phyloP scores from a whole-genome alignment of 2,797 vertebrate genomes.

The Chiloscyllium punctatum region DNA sequence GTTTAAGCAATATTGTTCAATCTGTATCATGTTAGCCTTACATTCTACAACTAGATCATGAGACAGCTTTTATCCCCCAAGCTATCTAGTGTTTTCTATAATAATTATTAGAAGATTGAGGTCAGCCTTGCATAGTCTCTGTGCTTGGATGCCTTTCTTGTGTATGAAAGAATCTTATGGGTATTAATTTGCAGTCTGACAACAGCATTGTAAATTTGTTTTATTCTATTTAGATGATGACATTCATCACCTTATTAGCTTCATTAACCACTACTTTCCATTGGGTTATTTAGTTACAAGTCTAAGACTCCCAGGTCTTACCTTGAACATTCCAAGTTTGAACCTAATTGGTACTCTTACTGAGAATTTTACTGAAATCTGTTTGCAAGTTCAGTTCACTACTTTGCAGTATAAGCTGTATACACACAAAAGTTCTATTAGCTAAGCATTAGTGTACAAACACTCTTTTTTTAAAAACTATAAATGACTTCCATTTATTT shows the following conservation, averaged over 20 bases:
- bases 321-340: neutral
- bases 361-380: neutral
- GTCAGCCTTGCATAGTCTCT: neutral
- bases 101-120: neutral
- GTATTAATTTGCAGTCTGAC: neutral
- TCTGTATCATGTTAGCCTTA: neutral
- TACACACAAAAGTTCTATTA: no score
- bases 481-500: no score
- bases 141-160: neutral
- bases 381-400: neutral
- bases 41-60: neutral
- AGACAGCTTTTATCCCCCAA: neutral
- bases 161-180: neutral
- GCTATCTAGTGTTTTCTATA: neutral
- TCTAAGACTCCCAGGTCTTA: neutral
- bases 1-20: neutral
- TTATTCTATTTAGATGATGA: neutral
- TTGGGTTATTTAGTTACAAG: neutral
- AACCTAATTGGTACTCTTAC: neutral
- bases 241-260: neutral
- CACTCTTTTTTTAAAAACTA: no score
- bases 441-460: no score
- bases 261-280: neutral
- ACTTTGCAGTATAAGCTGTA: neutral
- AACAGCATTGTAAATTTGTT: neutral